Evolutionary conservation across 2,113 vertebrate species (phyloP).

Genomic region (Strix uralensis): DNA sequence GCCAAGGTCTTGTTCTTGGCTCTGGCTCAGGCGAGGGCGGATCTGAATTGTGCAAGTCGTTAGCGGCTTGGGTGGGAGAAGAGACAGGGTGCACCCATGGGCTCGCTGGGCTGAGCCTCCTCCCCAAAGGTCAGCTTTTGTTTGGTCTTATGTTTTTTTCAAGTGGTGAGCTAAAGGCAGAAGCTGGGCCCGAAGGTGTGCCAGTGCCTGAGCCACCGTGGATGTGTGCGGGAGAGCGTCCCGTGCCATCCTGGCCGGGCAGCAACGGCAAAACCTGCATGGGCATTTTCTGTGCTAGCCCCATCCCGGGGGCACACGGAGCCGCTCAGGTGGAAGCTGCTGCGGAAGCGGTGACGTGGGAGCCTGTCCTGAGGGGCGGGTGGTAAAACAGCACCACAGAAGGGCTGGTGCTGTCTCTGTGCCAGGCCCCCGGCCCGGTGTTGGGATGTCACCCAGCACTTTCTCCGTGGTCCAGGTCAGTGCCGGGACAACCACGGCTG

Average conservation of each 20-base stretch:
- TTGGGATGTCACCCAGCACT: not conserved
- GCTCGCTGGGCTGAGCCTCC: not conserved
- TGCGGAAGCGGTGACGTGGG: not conserved
- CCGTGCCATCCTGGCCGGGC: accelerated
- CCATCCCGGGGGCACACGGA: accelerated
- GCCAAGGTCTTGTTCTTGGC: not conserved
- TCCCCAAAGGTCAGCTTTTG: not conserved
- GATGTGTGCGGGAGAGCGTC: no score
- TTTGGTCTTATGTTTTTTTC: not conserved
- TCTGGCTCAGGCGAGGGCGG: not conserved
- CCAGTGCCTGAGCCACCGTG: not conserved
- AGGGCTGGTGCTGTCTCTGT: not conserved
- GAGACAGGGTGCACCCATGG: not conserved
- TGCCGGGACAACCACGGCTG: not conserved
- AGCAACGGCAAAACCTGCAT: not conserved
- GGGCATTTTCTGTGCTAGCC: not conserved
- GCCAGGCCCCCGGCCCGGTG: not conserved
- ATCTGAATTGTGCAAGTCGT: not conserved
- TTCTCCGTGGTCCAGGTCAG: not conserved
- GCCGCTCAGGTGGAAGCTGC: not conserved
- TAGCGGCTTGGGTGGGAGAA: not conserved
- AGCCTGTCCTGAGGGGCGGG: not conserved
- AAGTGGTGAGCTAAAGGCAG: not conserved
- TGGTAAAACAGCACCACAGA: not conserved
- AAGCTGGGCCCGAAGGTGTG: not conserved